phyloP scores from a whole-genome alignment of 2,888 invertebrate species.

The Enchytraeus crypticus region DNA sequence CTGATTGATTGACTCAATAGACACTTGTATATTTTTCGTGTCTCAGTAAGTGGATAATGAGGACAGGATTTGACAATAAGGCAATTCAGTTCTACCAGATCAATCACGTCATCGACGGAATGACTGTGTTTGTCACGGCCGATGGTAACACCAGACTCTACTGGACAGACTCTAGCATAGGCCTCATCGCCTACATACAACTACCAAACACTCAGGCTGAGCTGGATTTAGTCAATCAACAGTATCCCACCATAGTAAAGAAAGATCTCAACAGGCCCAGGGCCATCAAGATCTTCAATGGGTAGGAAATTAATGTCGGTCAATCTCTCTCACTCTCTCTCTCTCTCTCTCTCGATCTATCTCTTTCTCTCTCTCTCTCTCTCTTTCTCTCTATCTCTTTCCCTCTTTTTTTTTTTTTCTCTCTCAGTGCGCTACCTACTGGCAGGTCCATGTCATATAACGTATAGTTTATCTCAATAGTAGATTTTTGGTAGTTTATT shows the following conservation, averaged over 20 bases:
- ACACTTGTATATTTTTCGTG: not conserved
- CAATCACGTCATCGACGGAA: conserved; percentile 15
- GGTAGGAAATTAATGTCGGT: not conserved
- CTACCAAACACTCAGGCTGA: no score
- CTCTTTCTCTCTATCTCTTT: no score
- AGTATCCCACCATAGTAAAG: not conserved
- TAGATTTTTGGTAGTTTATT: no score
- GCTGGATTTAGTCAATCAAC: no score
- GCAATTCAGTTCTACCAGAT: not conserved
- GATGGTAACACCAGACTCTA: conserved; percentile 5
- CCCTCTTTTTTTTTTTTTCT: no score
- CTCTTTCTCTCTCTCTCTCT: no score
- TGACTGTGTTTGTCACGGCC: not conserved
- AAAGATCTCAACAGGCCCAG: not conserved
- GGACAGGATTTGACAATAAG: not conserved
- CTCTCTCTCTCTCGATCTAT: no score
- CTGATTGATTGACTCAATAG: no score
- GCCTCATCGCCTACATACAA: not conserved
- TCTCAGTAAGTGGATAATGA: not conserved
- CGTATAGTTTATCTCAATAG: not conserved
- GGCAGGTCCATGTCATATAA: no score
- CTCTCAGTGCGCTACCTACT: no score
- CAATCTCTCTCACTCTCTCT: not conserved
- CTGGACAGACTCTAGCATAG: conserved; percentile 14
- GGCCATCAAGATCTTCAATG: not conserved